These are phyloP conservation scores for Scarus forsteni DNA, from an alignment of 2,797 vertebrate genomes.

Conservation along the genomic window DNA sequence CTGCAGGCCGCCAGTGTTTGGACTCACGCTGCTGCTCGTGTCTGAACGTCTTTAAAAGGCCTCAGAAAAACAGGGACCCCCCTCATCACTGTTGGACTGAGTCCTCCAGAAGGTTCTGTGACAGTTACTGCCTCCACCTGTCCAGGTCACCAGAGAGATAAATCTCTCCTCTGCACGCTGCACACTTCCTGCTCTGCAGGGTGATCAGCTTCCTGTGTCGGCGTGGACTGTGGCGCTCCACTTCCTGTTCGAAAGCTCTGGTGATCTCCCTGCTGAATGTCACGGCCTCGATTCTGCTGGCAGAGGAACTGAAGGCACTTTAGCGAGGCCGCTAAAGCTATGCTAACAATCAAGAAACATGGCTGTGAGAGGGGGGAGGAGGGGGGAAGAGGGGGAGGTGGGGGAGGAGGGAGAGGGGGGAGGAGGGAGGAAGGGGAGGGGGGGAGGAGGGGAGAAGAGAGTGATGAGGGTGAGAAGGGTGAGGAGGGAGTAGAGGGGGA, in stretches of 20 bases:
- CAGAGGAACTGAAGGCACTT: constrained; percentile 74
- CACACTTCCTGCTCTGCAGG: constrained; percentile 68
- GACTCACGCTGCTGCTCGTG: constrained; percentile 52
- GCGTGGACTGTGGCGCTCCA: constrained; percentile 74
- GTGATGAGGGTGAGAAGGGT: too few species aligned
- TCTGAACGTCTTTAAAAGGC: constrained; percentile 66
- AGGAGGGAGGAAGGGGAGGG: too few species aligned
- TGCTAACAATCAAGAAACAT: constrained; percentile 53
- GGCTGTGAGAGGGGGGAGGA: constrained; percentile 32
- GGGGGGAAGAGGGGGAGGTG: neutral
- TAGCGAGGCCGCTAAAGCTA: constrained; percentile 70
- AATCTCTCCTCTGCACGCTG: constrained; percentile 47
- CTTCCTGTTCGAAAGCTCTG: constrained; percentile 79
- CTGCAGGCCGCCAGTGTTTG: constrained; percentile 75
- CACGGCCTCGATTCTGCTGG: constrained; percentile 70
- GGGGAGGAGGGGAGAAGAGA: too few species aligned
- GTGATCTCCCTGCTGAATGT: constrained; percentile 80
- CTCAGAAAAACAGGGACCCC: constrained; percentile 56
- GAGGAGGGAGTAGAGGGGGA: too few species aligned
- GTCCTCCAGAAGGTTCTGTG: constrained; percentile 33
- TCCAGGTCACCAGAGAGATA: constrained; percentile 64
- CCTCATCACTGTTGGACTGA: constrained; percentile 36
- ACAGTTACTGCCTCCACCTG: constrained; percentile 58
- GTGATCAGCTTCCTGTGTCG: constrained; percentile 77
- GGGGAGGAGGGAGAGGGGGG: too few species aligned